phyloP scores from a whole-genome alignment of 2,797 vertebrate species.

The Saxicola maurus region DNA sequence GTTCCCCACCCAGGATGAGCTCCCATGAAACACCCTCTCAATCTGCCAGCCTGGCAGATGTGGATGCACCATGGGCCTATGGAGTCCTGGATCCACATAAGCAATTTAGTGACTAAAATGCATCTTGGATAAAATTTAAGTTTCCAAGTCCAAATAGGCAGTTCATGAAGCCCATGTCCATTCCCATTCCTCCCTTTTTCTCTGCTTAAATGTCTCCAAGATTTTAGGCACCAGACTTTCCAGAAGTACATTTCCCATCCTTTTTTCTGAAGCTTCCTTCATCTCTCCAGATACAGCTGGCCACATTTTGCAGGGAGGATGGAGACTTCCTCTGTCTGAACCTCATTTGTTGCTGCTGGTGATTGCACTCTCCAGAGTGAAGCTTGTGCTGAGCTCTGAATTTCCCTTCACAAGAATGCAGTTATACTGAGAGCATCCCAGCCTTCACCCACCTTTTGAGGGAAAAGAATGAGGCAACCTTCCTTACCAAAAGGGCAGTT shows the following conservation, averaged over 20 bases:
- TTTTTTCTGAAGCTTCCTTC: background rate
- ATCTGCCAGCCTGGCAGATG: background rate
- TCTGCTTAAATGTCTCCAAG: background rate
- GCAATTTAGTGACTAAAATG: background rate
- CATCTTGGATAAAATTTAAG: background rate
- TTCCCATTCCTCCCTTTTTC: background rate
- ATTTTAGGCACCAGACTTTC: background rate
- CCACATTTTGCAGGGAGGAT: background rate
- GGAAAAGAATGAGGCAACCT: background rate
- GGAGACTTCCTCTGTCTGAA: background rate
- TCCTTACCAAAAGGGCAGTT: background rate
- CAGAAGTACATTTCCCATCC: background rate
- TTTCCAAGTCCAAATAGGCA: background rate
- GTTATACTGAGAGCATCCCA: background rate
- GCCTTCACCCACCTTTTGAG: background rate
- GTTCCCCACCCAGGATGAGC: rapidly evolving
- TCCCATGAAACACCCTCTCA: background rate
- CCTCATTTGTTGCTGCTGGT: background rate
- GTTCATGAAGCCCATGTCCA: background rate
- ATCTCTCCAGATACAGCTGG: rapidly evolving
- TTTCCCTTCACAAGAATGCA: background rate
- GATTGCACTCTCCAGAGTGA: background rate
- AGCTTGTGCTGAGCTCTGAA: background rate
- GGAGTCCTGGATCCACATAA: background rate
- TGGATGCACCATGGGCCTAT: background rate